Evolutionary conservation across 2,888 invertebrate genomes (phyloP), one percentile per base, ranked within the genome.

Genomic region (Aphodius sticticus): DNA sequence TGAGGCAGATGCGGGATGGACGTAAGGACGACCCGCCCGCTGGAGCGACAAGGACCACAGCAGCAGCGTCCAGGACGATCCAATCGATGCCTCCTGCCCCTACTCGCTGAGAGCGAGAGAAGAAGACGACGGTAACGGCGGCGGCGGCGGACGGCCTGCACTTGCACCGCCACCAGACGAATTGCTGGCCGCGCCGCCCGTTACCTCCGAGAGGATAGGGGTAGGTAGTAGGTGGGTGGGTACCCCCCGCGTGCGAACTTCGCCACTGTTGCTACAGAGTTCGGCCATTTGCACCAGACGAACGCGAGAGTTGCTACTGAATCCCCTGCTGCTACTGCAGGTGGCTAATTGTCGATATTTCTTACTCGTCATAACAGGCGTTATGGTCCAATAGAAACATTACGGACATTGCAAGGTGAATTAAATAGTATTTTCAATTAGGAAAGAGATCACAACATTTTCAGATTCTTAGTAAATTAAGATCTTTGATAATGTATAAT

Each of bases 1-100:
- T 86, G 88, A 86, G 86, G 85, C 83, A 84, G 83, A 84, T 85
- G 85, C 85, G 88, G 88, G 88, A 87, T 88, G 88, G 88, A 88
- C 88, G 88, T 85, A 85, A 85, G 85, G 85, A 86, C 84, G 86
- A 86, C 86, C 86, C 86, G 86, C 87, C 87, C 86, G 86, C 86
- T 69, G 53, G 84, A 84, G 84, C 86, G 85, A 86, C 85, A 86
- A 86, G 86, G 87, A 87, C 85, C 87, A 86, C 85, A 76, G 76
- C 78, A 75, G 37, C 78, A 36, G 74, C 69, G 77, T 79, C 79
- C 77, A 74, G 79, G 77, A 76, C 79, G 76, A 77, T 53, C 76
- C 79, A 74, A 79, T 79, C 79, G 79, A 79, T 79, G 77, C 76
- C 79, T 76, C 76, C 72, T 76, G 69, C 71, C 76, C 38, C 76